These are phyloP conservation scores for Lota lota DNA, from an alignment of 2,113 vertebrate genomes.

Conservation along the genomic window DNA sequence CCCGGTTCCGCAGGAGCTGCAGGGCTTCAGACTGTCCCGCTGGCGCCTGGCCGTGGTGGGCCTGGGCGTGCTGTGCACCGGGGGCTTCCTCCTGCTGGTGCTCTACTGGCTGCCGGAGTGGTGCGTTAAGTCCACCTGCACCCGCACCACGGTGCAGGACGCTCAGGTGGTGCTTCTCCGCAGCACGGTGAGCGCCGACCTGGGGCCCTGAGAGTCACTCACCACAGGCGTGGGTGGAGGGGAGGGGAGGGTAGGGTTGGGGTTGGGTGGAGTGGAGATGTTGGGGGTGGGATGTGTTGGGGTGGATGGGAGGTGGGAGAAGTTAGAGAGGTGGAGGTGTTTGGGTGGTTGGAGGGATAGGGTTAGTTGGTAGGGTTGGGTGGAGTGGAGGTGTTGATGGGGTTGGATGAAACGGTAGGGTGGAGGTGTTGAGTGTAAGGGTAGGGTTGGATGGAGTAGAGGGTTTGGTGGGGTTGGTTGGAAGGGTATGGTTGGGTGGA, in stretches of 20 bases:
- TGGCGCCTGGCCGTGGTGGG: constrained; percentile 88
- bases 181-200: constrained; percentile 77
- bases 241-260: neutral
- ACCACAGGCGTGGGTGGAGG: too few relatives aligned
- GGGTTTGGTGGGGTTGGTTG: too few relatives aligned
- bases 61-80: constrained; percentile 84
- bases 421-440: too few relatives aligned
- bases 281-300: neutral
- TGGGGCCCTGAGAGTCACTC: too few relatives aligned
- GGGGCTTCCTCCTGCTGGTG: constrained; percentile 93
- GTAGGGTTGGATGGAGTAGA: too few relatives aligned
- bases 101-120: constrained; percentile 99
- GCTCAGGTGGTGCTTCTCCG: constrained; percentile 89
- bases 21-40: constrained; percentile 84
- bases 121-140: constrained; percentile 91
- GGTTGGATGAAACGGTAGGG: too few relatives aligned
- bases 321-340: too few relatives aligned
- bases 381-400: too few relatives aligned
- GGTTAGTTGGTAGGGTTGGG: too few relatives aligned
- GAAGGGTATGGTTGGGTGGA: too few relatives aligned
- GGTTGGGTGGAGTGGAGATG: neutral
- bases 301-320: too few relatives aligned
- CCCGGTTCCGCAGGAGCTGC: constrained; percentile 79
- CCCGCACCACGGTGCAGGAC: constrained; percentile 76
- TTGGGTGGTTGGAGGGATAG: too few relatives aligned